Evolutionary conservation across 2,797 vertebrate species (phyloP).

Genomic region (Sebastes variabilis): DNA sequence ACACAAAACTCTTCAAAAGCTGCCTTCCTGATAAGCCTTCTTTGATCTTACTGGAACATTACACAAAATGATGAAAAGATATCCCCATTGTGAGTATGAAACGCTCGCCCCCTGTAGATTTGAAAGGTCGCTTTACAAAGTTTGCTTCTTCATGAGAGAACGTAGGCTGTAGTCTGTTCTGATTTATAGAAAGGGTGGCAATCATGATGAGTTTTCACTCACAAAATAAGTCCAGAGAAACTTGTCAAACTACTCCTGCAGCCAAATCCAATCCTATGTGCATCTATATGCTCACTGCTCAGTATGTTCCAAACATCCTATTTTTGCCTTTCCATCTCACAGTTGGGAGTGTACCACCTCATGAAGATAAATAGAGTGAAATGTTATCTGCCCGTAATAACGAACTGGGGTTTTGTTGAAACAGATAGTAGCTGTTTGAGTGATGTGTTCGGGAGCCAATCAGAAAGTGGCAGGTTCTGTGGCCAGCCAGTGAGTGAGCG

Average conservation of each 20-base stretch:
- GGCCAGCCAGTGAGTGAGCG: background rate
- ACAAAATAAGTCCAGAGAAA: background rate
- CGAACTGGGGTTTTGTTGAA: fast-evolving
- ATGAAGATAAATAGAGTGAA: fast-evolving
- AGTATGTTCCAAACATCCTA: background rate
- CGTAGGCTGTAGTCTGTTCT: background rate
- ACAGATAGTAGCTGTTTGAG: background rate
- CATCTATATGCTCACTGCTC: background rate
- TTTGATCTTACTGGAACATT: background rate
- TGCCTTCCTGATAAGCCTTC: background rate
- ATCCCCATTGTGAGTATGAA: background rate
- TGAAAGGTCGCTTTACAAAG: conserved; percentile 1
- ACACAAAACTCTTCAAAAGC: background rate
- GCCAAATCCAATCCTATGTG: background rate
- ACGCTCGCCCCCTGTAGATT: background rate
- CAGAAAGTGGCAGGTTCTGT: background rate
- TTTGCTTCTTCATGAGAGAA: background rate
- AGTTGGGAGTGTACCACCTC: background rate
- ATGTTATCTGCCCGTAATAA: no score
- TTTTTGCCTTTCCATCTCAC: background rate
- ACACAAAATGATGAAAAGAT: background rate
- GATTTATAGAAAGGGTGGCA: background rate
- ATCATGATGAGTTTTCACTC: background rate
- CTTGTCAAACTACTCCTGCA: background rate
- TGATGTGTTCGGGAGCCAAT: background rate